Evolutionary conservation across 2,888 invertebrate genomes (phyloP).

Genomic region (Rhingia rostrata): DNA sequence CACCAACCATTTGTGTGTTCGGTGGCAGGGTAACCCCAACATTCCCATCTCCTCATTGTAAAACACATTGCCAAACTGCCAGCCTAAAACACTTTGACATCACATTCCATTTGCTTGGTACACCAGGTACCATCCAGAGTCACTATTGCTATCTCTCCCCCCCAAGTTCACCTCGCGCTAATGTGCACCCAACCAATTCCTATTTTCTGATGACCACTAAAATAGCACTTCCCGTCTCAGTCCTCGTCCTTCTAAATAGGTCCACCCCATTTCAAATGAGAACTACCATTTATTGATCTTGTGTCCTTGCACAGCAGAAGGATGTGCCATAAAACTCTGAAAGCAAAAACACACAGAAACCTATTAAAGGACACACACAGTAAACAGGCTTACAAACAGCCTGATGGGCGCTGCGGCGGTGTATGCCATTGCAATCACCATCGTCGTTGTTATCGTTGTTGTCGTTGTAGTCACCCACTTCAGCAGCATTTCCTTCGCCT

Average conservation of each 20-base stretch:
- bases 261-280: slow-evolving; percentile 27
- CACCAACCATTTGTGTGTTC: too few species aligned
- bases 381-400: slow-evolving; percentile 52
- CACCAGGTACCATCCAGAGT: not conserved
- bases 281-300: slow-evolving; percentile 59
- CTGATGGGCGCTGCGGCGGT: slow-evolving; percentile 22
- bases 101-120: slow-evolving; percentile 8
- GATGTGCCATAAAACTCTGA: slow-evolving; percentile 44
- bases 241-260: not conserved
- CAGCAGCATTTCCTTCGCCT: slow-evolving; percentile 54
- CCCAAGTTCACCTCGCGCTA: too few species aligned
- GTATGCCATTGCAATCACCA: slow-evolving; percentile 50
- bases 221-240: not conserved
- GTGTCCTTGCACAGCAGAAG: slow-evolving; percentile 62
- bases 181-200: slow-evolving; percentile 5
- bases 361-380: slow-evolving; percentile 62
- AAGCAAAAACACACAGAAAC: slow-evolving; percentile 62
- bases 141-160: not conserved
- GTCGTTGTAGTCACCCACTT: slow-evolving; percentile 41
- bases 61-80: not conserved
- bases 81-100: not conserved
- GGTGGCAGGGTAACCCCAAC: not conserved
- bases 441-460: too few species aligned
- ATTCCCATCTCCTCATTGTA: not conserved
- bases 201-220: slow-evolving; percentile 15